Base-by-base conservation (phyloP, 2,797 vertebrate species). In the Adelosebastes latens region DNA sequence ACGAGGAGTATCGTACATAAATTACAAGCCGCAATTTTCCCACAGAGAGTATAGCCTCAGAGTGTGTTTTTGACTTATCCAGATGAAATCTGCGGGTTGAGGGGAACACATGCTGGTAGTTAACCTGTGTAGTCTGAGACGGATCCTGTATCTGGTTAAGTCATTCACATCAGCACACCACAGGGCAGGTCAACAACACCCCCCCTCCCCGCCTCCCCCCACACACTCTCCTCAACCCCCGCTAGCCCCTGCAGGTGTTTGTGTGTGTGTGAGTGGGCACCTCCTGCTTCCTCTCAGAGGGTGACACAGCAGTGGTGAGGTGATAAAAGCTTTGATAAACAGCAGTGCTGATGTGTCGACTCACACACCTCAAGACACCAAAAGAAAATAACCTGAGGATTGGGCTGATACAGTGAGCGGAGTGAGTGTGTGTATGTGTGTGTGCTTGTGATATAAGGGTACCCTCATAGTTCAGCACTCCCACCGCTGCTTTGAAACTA, bases 241-340 rank as follows among this genome's bases (percentile, higher is more conserved):
- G 53, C 67, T 31, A 42, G 59, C 32, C 87, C 75, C 84, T 79
- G 87, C 91, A 92, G 88, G 92, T 91, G 89, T 85, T 42, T 72
- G 72, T 84, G 75, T 60, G 77, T 36, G 60, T 62, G 73, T 55
- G 84, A 52, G 63, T 39, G 83, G 56, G 72, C 80, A 88, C 83
- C 86, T 88, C 88, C 88, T 91, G 90, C 82, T 93, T 93, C 93
- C 88, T 91, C 83, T 85, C 71, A 31, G 52, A 68, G 84, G 87
- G 90, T 83, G 88, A 88, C 72, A 76, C 31, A 80, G 82, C 80
- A 85, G 87, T 69, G 77, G 68, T 42, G 88, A 89, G 73, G 91
- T 85, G 94, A 93, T 94, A 95, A 95, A 94, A 92, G 88, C 93
- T 93, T 91, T 94, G 94, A 95, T 94, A 94, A 94, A 93, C 92